Percentiles rank a stretch among this genome's conserved stretches.
phyloP scores from a whole-genome alignment of 2,113 vertebrate species.

The Stomatorhinus ivindoensis region DNA sequence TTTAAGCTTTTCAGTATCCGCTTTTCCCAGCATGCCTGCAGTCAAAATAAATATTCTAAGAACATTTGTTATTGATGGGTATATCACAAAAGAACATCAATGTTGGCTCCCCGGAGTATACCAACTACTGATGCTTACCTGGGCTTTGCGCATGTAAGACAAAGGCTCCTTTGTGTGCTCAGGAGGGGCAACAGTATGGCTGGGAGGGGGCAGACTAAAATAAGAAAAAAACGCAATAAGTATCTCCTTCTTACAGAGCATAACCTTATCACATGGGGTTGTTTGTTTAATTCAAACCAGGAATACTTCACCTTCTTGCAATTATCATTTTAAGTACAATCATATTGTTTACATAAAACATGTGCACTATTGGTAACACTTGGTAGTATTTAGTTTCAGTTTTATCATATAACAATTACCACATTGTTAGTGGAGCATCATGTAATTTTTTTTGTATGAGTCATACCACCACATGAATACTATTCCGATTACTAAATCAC shows the following conservation, averaged over 20 bases:
- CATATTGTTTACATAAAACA: neutral
- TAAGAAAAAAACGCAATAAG: constrained; percentile 15
- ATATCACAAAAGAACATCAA: neutral
- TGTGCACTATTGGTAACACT: neutral
- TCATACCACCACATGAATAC: neutral
- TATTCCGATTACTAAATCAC: neutral
- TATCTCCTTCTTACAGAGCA: neutral
- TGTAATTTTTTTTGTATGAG: neutral
- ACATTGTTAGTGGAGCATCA: neutral
- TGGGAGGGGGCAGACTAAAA: constrained; percentile 69
- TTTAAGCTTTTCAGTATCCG: constrained; percentile 93
- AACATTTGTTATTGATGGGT: neutral
- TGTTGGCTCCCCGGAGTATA: neutral
- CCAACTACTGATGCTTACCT: constrained; percentile 63
- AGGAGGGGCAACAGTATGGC: constrained; percentile 68
- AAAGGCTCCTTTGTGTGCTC: constrained; percentile 91
- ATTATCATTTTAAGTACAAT: neutral
- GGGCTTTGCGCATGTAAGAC: constrained; percentile 90
- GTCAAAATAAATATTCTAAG: constrained; percentile 9
- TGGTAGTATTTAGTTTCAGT: neutral
- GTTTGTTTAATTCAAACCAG: neutral
- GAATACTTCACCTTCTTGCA: neutral
- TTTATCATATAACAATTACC: neutral
- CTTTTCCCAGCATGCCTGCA: constrained; percentile 91
- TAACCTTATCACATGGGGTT: neutral